These are phyloP conservation scores for Phoeniculus purpureus DNA, from an alignment of 2,797 vertebrate genomes.

Conservation along the genomic window DNA sequence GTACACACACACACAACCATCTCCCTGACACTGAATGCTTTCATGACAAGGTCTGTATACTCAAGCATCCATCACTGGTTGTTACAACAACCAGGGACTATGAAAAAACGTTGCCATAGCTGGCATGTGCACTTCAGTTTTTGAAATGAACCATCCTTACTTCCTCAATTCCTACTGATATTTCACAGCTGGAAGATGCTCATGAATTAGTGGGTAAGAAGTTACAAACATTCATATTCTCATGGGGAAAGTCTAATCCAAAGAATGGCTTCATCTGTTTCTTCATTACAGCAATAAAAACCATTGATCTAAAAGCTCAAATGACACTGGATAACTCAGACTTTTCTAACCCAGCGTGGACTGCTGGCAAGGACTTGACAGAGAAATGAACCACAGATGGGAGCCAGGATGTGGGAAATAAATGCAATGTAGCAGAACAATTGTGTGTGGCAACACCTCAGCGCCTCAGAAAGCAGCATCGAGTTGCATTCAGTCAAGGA, in stretches of 20 bases:
- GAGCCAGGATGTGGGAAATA: neutral
- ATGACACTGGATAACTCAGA: neutral
- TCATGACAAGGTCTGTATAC: neutral
- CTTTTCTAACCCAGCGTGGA: neutral
- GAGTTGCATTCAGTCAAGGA: neutral
- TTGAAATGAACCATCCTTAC: neutral
- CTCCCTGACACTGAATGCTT: neutral
- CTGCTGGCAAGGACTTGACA: neutral
- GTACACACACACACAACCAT: neutral
- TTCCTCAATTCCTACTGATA: neutral
- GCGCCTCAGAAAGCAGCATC: neutral
- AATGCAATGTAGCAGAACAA: neutral
- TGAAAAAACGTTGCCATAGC: neutral
- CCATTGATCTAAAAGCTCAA: neutral
- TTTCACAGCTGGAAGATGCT: neutral
- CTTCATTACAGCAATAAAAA: neutral
- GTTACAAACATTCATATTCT: neutral
- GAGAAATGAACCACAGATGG: neutral
- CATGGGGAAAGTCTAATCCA: neutral
- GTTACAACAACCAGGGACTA: neutral
- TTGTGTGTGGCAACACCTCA: neutral
- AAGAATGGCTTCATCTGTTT: neutral
- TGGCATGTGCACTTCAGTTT: rapidly evolving
- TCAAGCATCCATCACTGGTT: neutral
- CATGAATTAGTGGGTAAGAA: neutral